Conservation (phyloP, 2,113 vertebrate genomes). For the Paradoxurus hermaphroditus region DNA sequence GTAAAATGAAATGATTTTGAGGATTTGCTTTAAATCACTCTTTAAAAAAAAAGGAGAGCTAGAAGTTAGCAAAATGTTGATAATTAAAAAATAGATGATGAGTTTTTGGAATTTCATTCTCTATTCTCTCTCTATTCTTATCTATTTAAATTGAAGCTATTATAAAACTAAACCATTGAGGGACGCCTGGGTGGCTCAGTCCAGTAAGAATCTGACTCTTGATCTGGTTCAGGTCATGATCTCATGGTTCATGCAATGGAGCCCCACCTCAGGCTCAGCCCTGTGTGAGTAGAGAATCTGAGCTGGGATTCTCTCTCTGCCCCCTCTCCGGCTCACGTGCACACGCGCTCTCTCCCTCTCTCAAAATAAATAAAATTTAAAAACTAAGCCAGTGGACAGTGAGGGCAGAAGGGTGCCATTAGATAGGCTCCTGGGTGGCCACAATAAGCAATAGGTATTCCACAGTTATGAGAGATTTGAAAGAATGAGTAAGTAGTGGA, state of each 20-base stretch:
- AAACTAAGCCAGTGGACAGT: background rate
- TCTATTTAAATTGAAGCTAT: background rate
- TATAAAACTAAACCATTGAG: background rate
- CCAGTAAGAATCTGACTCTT: no score
- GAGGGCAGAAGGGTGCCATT: background rate
- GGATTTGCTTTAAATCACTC: background rate
- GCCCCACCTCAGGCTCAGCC: no score
- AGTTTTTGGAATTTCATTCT: background rate
- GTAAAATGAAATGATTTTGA: background rate
- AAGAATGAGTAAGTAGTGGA: background rate
- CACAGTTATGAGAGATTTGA: background rate
- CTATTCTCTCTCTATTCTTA: background rate
- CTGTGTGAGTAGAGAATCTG: no score
- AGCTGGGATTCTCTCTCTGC: no score
- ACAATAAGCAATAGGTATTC: background rate
- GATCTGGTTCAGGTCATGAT: no score
- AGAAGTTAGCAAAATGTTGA: background rate
- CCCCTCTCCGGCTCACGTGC: no score
- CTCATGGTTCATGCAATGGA: no score
- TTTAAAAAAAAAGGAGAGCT: background rate
- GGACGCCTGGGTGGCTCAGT: no score
- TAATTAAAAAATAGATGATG: background rate
- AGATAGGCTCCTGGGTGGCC: background rate
- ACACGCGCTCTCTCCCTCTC: no score
- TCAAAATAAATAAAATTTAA: background rate